Evolutionary conservation across 1,140 invertebrate genomes (phyloP), one percentile per base, ranked within the genome.

Genomic region (Drosophila truncata): DNA sequence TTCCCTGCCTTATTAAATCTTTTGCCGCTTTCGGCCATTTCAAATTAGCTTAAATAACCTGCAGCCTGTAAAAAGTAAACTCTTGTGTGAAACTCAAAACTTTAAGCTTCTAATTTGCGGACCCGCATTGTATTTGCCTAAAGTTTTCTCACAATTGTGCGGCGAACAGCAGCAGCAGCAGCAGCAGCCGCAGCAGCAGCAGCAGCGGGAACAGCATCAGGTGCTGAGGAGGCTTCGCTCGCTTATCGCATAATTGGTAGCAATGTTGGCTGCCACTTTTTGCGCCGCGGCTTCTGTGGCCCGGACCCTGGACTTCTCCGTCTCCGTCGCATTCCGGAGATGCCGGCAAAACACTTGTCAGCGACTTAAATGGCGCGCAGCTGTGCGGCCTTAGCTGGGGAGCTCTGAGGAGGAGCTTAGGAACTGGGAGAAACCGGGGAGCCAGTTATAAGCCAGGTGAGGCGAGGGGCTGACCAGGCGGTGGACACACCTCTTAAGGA

Each of bases 201-300:
- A 14, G 49, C 11, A 33, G 41, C 29, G n/a, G n/a, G n/a, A n/a
- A n/a, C n/a, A 33, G 65, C 42, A 72, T 72, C 67, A 72, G 54
- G 42, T 73, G 69, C 35, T 23, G 63, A n/a, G 37, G 66, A 35
- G 60, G 27, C 62, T 70, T 44, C 65, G 42, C 50, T 78, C 82
- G 84, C 84, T 87, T 87, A 87, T 87, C 84, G 84, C 84, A 87
- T 87, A 90, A 87, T 90, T 87, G 84, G 84, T 87, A 84, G 84
- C 84, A 87, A 87, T 90, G 84, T 87, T 87, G 80, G 65, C 84
- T 87, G 84, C 84, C 83, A 88, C 77, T 87, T 87, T 87, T 88
- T 90, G 84, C 72, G 84, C 72, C 65, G 83, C 63, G 50, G 75
- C 75, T 82, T 72, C 76, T 61, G 70, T 72, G 67, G 61, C 65